Evolutionary conservation across 2,888 invertebrate species (phyloP), one percentile per base, ranked within the genome.

Genomic region (Pasiphila rectangulata): DNA sequence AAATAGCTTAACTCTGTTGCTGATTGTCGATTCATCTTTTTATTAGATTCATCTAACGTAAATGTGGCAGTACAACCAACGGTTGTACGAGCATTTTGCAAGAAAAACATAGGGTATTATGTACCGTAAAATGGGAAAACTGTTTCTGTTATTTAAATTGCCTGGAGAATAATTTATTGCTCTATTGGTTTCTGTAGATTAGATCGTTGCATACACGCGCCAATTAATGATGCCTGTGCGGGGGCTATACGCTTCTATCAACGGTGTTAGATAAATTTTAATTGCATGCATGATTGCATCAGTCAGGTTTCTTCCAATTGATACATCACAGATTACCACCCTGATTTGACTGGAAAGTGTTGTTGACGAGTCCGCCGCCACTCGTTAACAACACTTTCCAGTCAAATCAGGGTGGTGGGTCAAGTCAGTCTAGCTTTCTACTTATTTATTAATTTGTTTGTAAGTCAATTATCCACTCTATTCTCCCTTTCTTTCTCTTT

Each of bases 291-390:
- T 49, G 64, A 70, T 78, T 75, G 72, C 77, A 65, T 77, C 73
- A 73, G 65, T 17, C 16, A 30, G 59, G 65, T 75, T 72, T 77
- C 74, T 74, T 72, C 57, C 54, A 49, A 40, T 46, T 17, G 3
- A 15, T 24, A 36, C 40, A 42, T 52, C 38, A 42, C 47, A 39
- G 45, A 46, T 50, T 39, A 25, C 46, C 50, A 57, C 53, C 52
- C 43, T 56, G 56, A 54, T 57, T 59, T 48, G 29, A 61, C 63
- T 74, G 62, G 80, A 79, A 81, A 82, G 79, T 72, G 68, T 69
- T 65, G 63, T 63, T n/a, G n/a, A n/a, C n/a, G n/a, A 30, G 15
- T 30, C 9, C 32, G 59, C 64, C 73, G 77, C 76, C 80, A 76
- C 74, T 70, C 42, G 24, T 71, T n/a, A n/a, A n/a, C n/a, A n/a